Base-by-base conservation (phyloP, 2,888 invertebrate species). In the Sceliomorpha sp. region DNA sequence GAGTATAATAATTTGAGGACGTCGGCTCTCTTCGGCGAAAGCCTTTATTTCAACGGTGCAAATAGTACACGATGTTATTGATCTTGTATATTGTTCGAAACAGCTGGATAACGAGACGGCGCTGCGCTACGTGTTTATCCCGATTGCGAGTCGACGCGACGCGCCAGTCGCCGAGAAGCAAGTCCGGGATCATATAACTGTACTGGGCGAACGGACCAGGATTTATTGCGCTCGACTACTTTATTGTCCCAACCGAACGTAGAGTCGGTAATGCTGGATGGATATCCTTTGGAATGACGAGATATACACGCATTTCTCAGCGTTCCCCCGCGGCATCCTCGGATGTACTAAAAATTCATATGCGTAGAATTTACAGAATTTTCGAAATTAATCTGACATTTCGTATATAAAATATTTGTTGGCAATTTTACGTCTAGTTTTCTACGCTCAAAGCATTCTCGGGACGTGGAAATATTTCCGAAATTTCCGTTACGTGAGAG, bases 141-240 rank as follows among this genome's bases (percentile, higher is more conserved):
- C 53, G 24, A 45, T 45, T 37, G 47, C 55, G 24, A 36, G 44
- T 50, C 37, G 42, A 44, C 36, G 60, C 37, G 42, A 44, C 36
- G 60, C 31, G 37, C 42, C 60, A 37, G 70, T 70, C 69, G 55
- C 55, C 59, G 36, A 62, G 72, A 66, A 70, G 42, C 50, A 67
- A 73, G 70, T 73, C 73, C 73, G 73, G 71, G 73, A 73, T 73
- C 73, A 59, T 62, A 67, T 73, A 73, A 73, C 73, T 71, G 73
- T 73, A 73, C 62, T 48, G 36, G 62, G 47, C 59, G 56, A 58
- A 56, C 64, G 55, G 73, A 58, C 56, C 44, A 69, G 59, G 66
- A 71, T 73, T 73, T 73, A 73, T 69, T 66, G 66, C 71, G 58
- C 66, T 36, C 53, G 45, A 45, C 60, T 67, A 50, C 69, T 73